These are phyloP conservation scores for Limnodromus scolopaceus DNA, from an alignment of 2,797 vertebrate species.

Conservation along the genomic window DNA sequence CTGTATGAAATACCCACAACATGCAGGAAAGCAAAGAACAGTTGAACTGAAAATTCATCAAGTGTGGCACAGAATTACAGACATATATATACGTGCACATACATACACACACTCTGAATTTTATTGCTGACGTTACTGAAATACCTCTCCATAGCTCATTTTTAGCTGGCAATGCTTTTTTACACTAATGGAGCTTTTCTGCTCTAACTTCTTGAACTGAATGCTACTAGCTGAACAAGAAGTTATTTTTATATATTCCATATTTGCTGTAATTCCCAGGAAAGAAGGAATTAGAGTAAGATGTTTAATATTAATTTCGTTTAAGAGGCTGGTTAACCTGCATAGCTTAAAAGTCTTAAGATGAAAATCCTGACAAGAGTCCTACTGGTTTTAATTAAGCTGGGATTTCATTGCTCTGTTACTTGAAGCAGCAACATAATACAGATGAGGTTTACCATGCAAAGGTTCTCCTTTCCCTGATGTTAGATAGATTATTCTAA, in stretches of 20 bases:
- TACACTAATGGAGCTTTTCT: background rate
- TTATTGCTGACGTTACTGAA: background rate
- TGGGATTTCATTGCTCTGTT: conserved; percentile 27
- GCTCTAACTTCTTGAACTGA: background rate
- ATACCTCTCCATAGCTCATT: background rate
- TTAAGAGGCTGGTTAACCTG: conserved; percentile 30
- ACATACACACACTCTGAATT: background rate
- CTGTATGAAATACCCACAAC: background rate
- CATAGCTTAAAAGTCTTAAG: conserved; percentile 22
- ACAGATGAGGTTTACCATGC: background rate
- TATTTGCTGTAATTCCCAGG: conserved; percentile 10
- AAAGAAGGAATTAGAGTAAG: conserved; percentile 44
- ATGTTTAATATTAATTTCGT: conserved; percentile 34
- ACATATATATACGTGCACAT: rapidly evolving
- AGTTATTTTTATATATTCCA: background rate
- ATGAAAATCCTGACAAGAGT: conserved; percentile 42
- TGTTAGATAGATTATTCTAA: background rate
- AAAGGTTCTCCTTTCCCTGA: background rate
- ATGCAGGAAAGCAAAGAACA: background rate
- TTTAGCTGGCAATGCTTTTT: background rate
- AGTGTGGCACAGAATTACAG: background rate
- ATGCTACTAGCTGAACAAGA: background rate
- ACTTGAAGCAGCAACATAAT: background rate
- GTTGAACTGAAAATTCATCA: background rate
- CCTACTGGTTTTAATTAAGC: conserved; percentile 39